Base-by-base conservation (phyloP, 2,113 vertebrate species). In the Clarias gariepinus region DNA sequence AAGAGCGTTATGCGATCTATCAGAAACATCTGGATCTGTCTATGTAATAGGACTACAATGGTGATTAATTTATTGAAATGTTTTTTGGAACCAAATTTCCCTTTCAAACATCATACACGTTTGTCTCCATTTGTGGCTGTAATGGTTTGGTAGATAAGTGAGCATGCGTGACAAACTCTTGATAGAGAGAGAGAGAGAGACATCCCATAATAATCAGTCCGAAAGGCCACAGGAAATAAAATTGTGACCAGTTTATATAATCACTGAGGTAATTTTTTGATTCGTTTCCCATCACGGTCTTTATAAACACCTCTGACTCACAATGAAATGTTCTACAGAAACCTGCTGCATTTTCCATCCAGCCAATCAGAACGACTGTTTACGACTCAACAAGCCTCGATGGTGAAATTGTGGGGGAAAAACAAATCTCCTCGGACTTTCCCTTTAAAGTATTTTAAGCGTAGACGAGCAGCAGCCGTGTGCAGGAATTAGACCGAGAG, bases 371-470 rank as follows among this genome's bases (percentile, higher is more conserved):
- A 36, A 23, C 3, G 30, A 80, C 57, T 61, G 78, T 81, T 81
- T 61, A 61, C 78, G 41, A 61, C 78, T 81, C 78, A 16, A 41
- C 78, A 41, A 61, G 57, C 77, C 33, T 55, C 77, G 1, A 21
- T 0, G 74, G 74, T 78, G 2, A 78, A 16, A 80, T 80, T 23
- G 21, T 11, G 53, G 57, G 57, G 21, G 21, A 69, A 66, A 28
- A 78, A 55, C 52, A 28, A 19, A n/a, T 28, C 52, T 9, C 28
- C 3, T 52, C 15, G 73, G 23, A 64, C 21, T 41, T 64, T 82
- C 36, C 61, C 41, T 21, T 82, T 53, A 88, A 91, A 89, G 77
- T 88, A 85, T 88, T 85, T 83, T 83, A 90, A 63, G 81, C 76
- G 79, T 28, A 76, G 61, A 81, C 57, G 71, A 77, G 82, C 66